Percentiles rank a stretch among this genome's conserved stretches.
Evolutionary conservation across 2,113 vertebrate species (phyloP).

Genomic region (Cebus imitator): DNA sequence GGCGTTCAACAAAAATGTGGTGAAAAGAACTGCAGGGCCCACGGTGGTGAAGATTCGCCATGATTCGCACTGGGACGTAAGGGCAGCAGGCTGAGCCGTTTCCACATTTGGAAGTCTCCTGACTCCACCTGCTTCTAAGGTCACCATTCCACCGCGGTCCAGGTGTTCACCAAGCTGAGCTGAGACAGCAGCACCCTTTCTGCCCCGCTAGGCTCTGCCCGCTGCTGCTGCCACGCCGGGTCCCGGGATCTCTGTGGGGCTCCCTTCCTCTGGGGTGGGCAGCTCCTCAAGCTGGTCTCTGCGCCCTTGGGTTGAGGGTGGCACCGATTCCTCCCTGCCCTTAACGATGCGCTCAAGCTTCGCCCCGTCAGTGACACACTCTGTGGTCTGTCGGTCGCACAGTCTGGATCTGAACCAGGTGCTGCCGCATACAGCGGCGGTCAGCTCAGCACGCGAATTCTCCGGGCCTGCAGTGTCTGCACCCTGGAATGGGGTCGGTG

Average conservation of each 20-base stretch:
- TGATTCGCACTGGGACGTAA: neutral
- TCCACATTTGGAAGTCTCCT: neutral
- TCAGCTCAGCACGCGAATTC: neutral
- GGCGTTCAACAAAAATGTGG: neutral
- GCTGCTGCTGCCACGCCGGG: neutral
- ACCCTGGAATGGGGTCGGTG: neutral
- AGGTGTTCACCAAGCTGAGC: neutral
- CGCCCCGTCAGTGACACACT: neutral
- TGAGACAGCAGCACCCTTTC: rapidly evolving
- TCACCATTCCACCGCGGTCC: neutral
- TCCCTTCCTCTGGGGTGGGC: neutral
- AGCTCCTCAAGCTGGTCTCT: neutral
- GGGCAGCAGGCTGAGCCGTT: neutral
- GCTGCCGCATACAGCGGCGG: too few relatives aligned
- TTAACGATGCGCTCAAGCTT: neutral
- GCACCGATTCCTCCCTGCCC: too few relatives aligned
- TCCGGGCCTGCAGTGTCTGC: neutral
- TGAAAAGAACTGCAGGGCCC: rapidly evolving
- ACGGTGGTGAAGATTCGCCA: rapidly evolving
- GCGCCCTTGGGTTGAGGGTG: neutral
- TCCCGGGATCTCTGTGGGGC: neutral
- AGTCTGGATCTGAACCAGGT: neutral
- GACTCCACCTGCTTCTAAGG: neutral
- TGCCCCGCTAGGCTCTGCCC: neutral
- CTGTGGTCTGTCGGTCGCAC: neutral